A percentile compares a stretch with the other conserved stretches of the same genome.
Conservation (phyloP, 2,113 vertebrate species). For the Siniperca chuatsi region DNA sequence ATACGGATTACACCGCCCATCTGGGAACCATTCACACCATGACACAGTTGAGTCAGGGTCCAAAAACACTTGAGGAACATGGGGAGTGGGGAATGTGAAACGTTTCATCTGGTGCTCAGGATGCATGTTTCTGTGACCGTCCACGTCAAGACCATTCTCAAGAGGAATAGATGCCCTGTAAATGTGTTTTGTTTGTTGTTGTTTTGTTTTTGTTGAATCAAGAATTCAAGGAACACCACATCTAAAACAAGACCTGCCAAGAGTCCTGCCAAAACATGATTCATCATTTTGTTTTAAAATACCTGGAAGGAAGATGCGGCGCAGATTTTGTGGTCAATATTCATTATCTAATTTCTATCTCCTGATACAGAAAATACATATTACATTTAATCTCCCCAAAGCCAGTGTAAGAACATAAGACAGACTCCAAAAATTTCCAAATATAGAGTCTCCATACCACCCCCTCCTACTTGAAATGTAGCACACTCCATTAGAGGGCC, state of each 20-base stretch:
- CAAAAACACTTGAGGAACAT: constrained; percentile 26
- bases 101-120: constrained; percentile 19
- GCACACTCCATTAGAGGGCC: constrained; percentile 68
- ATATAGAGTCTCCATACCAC: constrained; percentile 58
- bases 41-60: constrained; percentile 23
- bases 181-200: too few relatives aligned
- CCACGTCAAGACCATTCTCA: background rate
- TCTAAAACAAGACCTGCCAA: constrained; percentile 25
- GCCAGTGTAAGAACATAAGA: constrained; percentile 29
- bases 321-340: constrained; percentile 43
- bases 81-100: background rate
- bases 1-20: constrained; percentile 43
- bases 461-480: constrained; percentile 51
- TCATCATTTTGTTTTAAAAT: constrained; percentile 40
- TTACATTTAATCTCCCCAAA: constrained; percentile 37
- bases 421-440: constrained; percentile 53
- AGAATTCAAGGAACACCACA: constrained; percentile 13
- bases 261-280: constrained; percentile 29
- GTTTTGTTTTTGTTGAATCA: background rate
- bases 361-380: constrained; percentile 27
- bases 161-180: background rate
- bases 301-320: constrained; percentile 12
- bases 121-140: background rate
- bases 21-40: constrained; percentile 53
- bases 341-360: constrained; percentile 52